A percentile compares a stretch with the other conserved stretches of the same genome.
Conservation (phyloP, 2,113 vertebrate genomes). For the Myiozetetes cayanensis region DNA sequence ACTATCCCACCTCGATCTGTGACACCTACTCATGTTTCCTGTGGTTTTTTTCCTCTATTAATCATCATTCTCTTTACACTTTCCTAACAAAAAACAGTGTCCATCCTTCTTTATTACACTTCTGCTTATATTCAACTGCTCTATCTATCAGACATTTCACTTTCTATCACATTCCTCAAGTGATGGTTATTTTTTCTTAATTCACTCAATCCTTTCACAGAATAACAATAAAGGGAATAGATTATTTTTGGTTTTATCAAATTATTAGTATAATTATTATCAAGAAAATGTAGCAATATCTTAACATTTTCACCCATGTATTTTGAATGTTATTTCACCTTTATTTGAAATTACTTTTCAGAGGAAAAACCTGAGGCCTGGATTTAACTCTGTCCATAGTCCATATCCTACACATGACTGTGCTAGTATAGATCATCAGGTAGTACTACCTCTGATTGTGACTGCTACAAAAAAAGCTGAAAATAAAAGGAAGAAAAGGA, state of each 20-base stretch:
- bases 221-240: background rate
- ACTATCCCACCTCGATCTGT: too few relatives aligned
- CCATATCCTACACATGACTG: background rate
- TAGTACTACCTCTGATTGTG: background rate
- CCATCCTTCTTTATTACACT: background rate
- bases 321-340: background rate
- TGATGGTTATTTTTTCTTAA: background rate
- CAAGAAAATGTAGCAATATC: background rate
- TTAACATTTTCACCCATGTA: background rate
- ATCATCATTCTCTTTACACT: background rate
- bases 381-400: background rate
- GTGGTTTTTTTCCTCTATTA: background rate
- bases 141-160: background rate
- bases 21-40: background rate
- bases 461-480: background rate
- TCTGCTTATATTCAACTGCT: background rate
- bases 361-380: background rate
- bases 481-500: background rate
- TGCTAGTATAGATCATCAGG: background rate
- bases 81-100: background rate
- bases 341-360: background rate
- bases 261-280: background rate
- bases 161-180: background rate
- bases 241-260: background rate
- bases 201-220: background rate